Evolutionary conservation across 2,797 vertebrate species (phyloP).

Genomic region (Phaenicophaeus curvirostris): DNA sequence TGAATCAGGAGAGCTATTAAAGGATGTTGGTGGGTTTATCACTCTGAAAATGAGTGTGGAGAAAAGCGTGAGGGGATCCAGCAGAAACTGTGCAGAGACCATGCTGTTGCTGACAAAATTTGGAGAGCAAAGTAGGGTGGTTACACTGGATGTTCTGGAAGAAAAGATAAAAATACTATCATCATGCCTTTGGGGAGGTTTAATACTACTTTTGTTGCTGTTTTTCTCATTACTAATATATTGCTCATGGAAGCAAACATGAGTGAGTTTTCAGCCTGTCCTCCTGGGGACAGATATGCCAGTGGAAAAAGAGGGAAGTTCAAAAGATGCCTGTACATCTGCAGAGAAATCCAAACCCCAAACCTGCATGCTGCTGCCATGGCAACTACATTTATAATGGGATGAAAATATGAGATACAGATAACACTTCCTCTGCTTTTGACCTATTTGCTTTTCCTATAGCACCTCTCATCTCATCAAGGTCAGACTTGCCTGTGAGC

Average conservation of each 20-base stretch:
- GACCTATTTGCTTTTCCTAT: constrained; percentile 21
- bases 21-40: not conserved
- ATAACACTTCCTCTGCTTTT: constrained; percentile 21
- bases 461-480: not conserved
- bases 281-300: not conserved
- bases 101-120: not conserved
- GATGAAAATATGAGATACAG: not conserved
- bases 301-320: not conserved
- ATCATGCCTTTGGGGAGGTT: not conserved
- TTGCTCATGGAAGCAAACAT: not conserved
- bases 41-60: not conserved
- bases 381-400: constrained; percentile 18
- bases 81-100: not conserved
- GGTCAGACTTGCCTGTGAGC: constrained; percentile 7
- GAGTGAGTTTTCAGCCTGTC: not conserved
- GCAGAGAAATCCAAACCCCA: not conserved
- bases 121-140: not conserved
- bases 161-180: not conserved
- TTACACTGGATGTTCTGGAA: not conserved
- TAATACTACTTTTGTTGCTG: not conserved
- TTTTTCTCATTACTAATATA: not conserved
- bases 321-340: not conserved
- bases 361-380: constrained; percentile 6
- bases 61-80: not conserved
- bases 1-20: not conserved